phyloP scores from a whole-genome alignment of 2,113 vertebrate species.

The Gadus macrocephalus region DNA sequence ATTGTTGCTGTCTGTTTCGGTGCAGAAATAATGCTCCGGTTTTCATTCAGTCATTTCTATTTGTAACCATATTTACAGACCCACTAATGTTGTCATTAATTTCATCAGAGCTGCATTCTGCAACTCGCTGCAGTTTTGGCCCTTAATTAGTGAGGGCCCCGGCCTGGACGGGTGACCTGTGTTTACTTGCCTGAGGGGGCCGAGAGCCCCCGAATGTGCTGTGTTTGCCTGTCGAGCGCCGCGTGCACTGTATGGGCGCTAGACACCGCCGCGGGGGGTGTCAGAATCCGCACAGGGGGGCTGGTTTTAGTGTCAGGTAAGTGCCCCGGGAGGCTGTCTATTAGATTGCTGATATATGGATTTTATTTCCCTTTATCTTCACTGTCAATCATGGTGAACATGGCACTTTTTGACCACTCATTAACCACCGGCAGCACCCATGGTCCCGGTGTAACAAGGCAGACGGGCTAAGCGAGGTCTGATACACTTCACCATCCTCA shows the following conservation, averaged over 20 bases:
- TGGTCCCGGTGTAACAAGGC: no score
- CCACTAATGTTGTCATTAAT: slow-evolving; percentile 44
- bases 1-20: no score
- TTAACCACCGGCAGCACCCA: not conserved
- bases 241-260: slow-evolving; percentile 30
- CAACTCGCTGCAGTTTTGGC: slow-evolving; percentile 51
- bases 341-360: slow-evolving; percentile 48
- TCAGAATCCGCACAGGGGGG: slow-evolving; percentile 69
- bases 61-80: slow-evolving; percentile 33
- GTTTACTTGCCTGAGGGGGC: slow-evolving; percentile 54
- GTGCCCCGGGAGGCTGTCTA: slow-evolving; percentile 27
- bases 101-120: slow-evolving; percentile 41
- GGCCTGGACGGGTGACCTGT: slow-evolving; percentile 46
- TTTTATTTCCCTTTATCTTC: slow-evolving; percentile 39
- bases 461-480: no score
- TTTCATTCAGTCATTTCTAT: not conserved
- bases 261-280: slow-evolving; percentile 38
- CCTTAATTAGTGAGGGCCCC: slow-evolving; percentile 43
- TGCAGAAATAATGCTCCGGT: slow-evolving; percentile 10
- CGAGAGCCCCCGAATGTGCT: slow-evolving; percentile 53
- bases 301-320: slow-evolving; percentile 47
- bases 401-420: slow-evolving; percentile 12
- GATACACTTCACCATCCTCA: no score
- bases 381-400: slow-evolving; percentile 29
- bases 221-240: slow-evolving; percentile 55